These are phyloP conservation scores for Diplosoma virens DNA, from an alignment of 23 tunicate species.

Conservation along the genomic window DNA sequence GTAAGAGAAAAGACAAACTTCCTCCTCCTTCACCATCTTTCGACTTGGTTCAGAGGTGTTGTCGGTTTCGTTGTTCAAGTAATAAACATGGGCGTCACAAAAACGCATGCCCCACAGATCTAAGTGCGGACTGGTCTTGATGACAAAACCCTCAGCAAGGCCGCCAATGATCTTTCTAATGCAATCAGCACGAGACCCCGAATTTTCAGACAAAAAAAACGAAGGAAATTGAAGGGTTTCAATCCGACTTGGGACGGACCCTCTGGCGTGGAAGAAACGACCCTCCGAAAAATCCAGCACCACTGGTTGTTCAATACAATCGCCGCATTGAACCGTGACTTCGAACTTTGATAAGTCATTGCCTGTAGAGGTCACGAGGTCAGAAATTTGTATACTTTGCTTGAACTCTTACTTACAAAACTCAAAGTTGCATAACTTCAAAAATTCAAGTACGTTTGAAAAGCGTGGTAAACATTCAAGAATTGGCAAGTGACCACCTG, in stretches of 20 bases:
- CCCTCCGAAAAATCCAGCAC: neutral
- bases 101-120: neutral
- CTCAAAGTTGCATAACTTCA: too few relatives aligned
- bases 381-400: too few relatives aligned
- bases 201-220: neutral
- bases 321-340: neutral
- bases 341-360: slow-evolving; percentile 1
- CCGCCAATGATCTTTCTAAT: neutral
- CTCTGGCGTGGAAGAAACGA: neutral
- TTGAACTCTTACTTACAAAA: too few relatives aligned
- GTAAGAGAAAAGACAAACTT: neutral
- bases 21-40: neutral
- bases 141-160: neutral
- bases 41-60: neutral
- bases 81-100: neutral
- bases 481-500: too few relatives aligned
- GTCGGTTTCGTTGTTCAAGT: neutral
- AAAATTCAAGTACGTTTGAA: too few relatives aligned
- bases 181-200: neutral
- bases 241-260: too few relatives aligned
- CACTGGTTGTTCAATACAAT: neutral
- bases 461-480: too few relatives aligned
- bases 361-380: too few relatives aligned
- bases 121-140: neutral
- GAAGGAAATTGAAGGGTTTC: too few relatives aligned